phyloP scores from a whole-genome alignment of 2,888 invertebrate genomes.

The Keiferia lycopersicella region DNA sequence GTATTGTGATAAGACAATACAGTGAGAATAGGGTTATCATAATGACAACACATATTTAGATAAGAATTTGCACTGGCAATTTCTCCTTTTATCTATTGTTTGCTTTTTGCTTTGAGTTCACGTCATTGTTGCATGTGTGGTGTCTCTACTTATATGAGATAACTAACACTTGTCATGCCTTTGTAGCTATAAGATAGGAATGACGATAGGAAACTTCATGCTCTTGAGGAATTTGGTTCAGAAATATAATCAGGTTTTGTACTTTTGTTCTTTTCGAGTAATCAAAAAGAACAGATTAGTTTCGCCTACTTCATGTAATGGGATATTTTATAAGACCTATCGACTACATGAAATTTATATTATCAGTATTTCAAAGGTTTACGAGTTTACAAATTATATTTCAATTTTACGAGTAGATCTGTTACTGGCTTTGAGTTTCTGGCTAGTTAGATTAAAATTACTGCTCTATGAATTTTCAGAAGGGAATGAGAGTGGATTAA shows the following conservation, averaged over 20 bases:
- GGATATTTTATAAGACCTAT: too few species aligned
- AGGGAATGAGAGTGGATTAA: too few species aligned
- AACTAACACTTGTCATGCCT: too few species aligned
- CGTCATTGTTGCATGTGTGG: neutral
- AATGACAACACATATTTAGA: slow-evolving; percentile 3
- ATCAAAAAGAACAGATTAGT: neutral
- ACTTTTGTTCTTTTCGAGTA: neutral
- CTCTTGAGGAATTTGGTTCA: neutral
- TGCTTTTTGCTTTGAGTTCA: neutral
- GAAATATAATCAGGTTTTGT: neutral
- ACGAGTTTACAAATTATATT: too few species aligned
- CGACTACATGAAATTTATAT: too few species aligned
- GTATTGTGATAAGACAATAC: slow-evolving; percentile 13
- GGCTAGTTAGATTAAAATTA: too few species aligned
- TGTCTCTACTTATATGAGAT: neutral
- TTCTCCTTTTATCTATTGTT: slow-evolving; percentile 6
- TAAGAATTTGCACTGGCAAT: slow-evolving; percentile 7
- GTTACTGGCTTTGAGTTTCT: too few species aligned
- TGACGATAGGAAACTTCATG: neutral
- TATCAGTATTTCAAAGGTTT: too few species aligned
- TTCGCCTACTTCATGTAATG: neutral
- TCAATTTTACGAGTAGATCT: too few species aligned
- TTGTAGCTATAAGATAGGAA: too few species aligned
- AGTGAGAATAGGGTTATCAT: slow-evolving; percentile 11
- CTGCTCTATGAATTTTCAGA: too few species aligned